A percentile compares a stretch with the other conserved stretches of the same genome.
phyloP scores from a whole-genome alignment of 2,888 invertebrate genomes.

The Phlogophora meticulosa region DNA sequence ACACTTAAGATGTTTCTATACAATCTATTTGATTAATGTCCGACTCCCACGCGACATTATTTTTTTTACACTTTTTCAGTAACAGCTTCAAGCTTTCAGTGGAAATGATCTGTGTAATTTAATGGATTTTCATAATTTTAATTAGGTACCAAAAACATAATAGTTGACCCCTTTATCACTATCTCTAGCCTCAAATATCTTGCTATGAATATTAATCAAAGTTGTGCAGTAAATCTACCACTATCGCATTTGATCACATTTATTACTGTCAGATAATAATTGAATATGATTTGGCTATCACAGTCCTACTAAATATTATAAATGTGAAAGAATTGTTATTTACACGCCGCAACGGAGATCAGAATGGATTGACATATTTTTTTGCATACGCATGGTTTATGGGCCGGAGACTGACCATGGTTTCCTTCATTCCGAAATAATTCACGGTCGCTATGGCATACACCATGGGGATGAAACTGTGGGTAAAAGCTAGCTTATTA shows the following conservation, averaged over 20 bases:
- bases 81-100: background rate
- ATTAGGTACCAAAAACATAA: background rate
- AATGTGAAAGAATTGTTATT: too few species aligned
- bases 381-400: background rate
- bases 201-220: background rate
- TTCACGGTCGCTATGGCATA: background rate
- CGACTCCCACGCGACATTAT: background rate
- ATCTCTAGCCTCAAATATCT: background rate
- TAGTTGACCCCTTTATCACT: background rate
- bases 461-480: background rate
- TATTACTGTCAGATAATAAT: conserved; percentile 10
- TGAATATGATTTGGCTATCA: background rate
- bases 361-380: background rate
- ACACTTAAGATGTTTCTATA: conserved; percentile 22
- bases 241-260: conserved; percentile 1
- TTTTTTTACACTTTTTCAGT: background rate
- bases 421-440: background rate
- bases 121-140: background rate
- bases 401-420: background rate
- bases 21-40: conserved; percentile 18
- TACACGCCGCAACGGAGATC: background rate
- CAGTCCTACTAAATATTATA: too few species aligned
- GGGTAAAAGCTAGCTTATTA: too few species aligned
- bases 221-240: background rate
- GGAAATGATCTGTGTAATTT: background rate